phyloP scores from a whole-genome alignment of 2,797 vertebrate species.

The Euthynnus affinis region DNA sequence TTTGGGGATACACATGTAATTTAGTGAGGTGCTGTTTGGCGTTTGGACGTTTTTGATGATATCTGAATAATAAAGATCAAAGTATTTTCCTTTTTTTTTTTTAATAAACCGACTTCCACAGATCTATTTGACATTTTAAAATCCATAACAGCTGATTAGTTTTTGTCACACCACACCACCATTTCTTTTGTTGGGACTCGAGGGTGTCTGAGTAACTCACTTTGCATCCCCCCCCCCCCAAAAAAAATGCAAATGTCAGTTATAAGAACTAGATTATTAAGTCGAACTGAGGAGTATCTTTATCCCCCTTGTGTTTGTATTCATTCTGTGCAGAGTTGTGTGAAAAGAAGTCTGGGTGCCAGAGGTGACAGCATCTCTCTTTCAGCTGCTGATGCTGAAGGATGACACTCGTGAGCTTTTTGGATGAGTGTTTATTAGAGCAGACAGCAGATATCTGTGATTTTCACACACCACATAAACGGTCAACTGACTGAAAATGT shows the following conservation, averaged over 20 bases:
- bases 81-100: conserved; percentile 3
- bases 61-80: conserved; percentile 29
- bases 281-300: neutral
- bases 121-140: conserved; percentile 34
- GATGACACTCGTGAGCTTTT: conserved; percentile 20
- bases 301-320: neutral
- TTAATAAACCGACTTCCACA: conserved; percentile 1
- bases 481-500: conserved; percentile 40
- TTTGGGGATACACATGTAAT: neutral
- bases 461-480: conserved; percentile 38
- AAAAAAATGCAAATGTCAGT: conserved; percentile 22
- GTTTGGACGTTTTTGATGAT: conserved; percentile 19
- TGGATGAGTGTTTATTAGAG: conserved; percentile 35
- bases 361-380: conserved; percentile 31
- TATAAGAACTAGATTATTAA: conserved; percentile 4
- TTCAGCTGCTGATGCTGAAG: conserved; percentile 20
- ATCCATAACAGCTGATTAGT: conserved; percentile 23
- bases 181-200: conserved; percentile 9
- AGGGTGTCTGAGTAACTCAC: neutral
- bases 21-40: conserved; percentile 13
- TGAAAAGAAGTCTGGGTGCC: conserved; percentile 5
- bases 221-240: no score
- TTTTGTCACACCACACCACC: conserved; percentile 3
- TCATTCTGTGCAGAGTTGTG: conserved; percentile 8
- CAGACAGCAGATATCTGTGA: conserved; percentile 41